Evolutionary conservation across 2,797 vertebrate genomes (phyloP), one percentile per base, ranked within the genome.

Genomic region (Semotilus atromaculatus): DNA sequence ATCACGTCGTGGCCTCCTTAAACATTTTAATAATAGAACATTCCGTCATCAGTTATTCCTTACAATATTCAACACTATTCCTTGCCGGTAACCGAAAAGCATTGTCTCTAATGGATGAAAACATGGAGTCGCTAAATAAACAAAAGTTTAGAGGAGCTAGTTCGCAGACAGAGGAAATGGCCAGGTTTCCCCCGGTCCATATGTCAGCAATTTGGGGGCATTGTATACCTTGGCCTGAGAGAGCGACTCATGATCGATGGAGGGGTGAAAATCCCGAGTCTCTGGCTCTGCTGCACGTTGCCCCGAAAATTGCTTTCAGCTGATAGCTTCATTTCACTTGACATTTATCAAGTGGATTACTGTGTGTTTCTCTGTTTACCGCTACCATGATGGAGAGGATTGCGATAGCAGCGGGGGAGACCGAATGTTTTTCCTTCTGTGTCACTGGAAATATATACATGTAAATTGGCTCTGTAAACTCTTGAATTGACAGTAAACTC

Each of bases 141-240:
- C 96, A 97, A 93, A 93, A 93, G 95, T 95, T 96, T 95, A 95
- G 91, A 91, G 81, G 90, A 93, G 92, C 91, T 92, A 91, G 95
- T 95, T 93, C 92, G 90, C 92, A 92, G 86, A 84, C 92, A 71
- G 77, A 93, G 92, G 91, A 90, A 91, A 88, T 87, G 73, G 83
- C 74, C 84, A 79, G 90, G 90, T 74, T 81, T 80, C n/a, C 75
- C 95, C 93, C 90, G 94, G 96, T 97, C 96, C 97, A 97, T 96
- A 98, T 98, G 97, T 98, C 97, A 98, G 97, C 96, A 98, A 97
- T 98, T 97, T 97, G 96, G 96, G 96, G 96, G 96, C 96, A 97
- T 97, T 98, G 97, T 98, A 96, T 98, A 97, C 96, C 96, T 98
- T 98, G 97, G 97, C 97, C 95, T 94, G 95, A 96, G 96, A 96